Evolutionary conservation across 1,140 invertebrate genomes (phyloP).

Genomic region (Penaeus japonicus): DNA sequence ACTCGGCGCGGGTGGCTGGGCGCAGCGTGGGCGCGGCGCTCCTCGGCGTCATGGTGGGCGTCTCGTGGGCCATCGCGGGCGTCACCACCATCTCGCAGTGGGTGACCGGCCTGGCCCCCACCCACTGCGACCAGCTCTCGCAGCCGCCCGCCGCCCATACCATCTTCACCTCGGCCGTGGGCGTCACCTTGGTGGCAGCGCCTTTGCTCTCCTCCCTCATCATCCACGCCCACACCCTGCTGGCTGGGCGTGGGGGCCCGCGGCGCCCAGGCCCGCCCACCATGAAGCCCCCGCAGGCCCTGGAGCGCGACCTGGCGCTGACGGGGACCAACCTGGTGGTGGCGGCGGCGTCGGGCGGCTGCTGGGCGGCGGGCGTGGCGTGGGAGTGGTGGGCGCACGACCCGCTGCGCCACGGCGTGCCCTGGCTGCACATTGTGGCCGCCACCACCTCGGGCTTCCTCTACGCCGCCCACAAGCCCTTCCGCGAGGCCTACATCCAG

Average conservation of each 20-base stretch:
- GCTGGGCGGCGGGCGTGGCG: constrained; percentile 54
- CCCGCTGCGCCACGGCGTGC: constrained; percentile 9
- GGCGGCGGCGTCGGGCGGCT: constrained; percentile 45
- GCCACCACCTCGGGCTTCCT: constrained; percentile 52
- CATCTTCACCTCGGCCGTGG: constrained; percentile 66
- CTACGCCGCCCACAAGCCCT: constrained; percentile 58
- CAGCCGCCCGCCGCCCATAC: constrained; percentile 67
- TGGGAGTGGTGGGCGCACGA: constrained; percentile 54
- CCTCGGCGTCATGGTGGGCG: constrained; percentile 48
- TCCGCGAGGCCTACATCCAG: constrained; percentile 76
- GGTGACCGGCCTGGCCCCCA: constrained; percentile 45
- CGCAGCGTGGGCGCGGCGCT: constrained; percentile 68
- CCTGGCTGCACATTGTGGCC: constrained; percentile 49
- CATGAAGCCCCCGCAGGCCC: constrained; percentile 43
- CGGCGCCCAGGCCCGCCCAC: constrained; percentile 43
- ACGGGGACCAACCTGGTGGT: constrained; percentile 56
- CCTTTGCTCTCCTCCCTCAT: constrained; percentile 67
- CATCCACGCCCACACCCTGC: constrained; percentile 53
- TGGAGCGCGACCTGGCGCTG: constrained; percentile 47
- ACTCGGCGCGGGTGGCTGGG: constrained; percentile 57
- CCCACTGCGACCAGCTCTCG: constrained; percentile 65
- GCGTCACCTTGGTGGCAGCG: constrained; percentile 64
- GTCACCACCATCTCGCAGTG: constrained; percentile 52
- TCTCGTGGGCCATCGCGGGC: constrained; percentile 59
- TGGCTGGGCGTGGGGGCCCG: constrained; percentile 38